Base-by-base conservation (phyloP, 2,888 invertebrate species). In the Tromatobia lineatoria region DNA sequence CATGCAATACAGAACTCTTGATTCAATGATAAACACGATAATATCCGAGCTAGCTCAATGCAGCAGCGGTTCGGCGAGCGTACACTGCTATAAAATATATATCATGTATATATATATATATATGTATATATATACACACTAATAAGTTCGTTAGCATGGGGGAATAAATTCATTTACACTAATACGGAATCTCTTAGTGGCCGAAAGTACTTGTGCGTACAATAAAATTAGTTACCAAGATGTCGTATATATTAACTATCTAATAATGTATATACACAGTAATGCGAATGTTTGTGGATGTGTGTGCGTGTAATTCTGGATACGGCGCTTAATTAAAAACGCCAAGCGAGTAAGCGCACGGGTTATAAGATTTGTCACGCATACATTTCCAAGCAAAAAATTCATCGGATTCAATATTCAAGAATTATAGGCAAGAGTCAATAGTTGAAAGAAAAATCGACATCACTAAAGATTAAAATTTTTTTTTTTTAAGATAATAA, bases 151-250 rank as follows among this genome's bases (percentile, higher is more conserved):
- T 89, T 87, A 90, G 90, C 89, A 88, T 86, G 80, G 71, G 71
- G 87, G 87, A 90, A 88, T 87, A 87, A 88, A 89, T 85, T 84
- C 52, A 84, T 74, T 79, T 67, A 71, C 50, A 79, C 71, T 83
- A 82, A 73, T 61, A 67, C 42, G 50, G 59, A 70, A 47, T 7
- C 75, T 86, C 47, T 45, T 83, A 81, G 64, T 80, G 85, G 70
- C 87, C 71, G 38, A 34, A 83, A 82, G 79, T 80, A 81, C 83
- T 91, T 91, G 90, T 92, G 90, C 92, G 90, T 88, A 83, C 86
- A 85, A 59, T 47, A 18, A 45, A 25, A 67, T 45, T 61, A 15
- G 61, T 50, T 18, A 61, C 29, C 47, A 59, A 50, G 18, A 47
- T 45, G 45, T 18, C 47, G 13, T 66, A 18, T 42, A 45, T 66